Base-by-base conservation (phyloP, 2,113 vertebrate species). In the Cryptotis parvus region DNA sequence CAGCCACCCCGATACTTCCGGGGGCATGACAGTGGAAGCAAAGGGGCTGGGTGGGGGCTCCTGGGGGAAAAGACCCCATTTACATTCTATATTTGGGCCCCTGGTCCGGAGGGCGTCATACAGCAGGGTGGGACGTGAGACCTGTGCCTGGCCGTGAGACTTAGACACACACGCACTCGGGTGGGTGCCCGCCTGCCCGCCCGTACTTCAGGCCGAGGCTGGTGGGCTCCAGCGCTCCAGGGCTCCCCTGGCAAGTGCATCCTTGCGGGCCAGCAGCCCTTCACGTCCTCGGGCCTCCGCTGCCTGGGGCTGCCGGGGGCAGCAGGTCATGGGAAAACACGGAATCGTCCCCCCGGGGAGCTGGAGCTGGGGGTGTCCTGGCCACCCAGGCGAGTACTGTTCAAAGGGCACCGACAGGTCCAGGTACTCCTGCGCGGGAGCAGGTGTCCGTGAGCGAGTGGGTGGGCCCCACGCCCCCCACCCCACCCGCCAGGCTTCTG, bases 381-480 rank as follows among this genome's bases (percentile, higher is more conserved):
- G 95, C 99, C 99, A 0, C 98, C 98, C 0, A n/a, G 99, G 99
- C 0, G 99, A 99, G 96, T 99, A 99, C 97, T 99, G 99, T 97
- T 99, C 99, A 0, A 99, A 99, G 35, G 99, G 98, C 93, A 98
- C 99, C 0, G 99, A 99, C 88, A 99, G 98, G 97, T 99, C 99
- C 97, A 99, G 97, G 97, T 99, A 99, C 93, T 99, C 98, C 98
- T 99, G 97, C 6, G 29, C 43, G 75, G 0, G 9, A 68, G 87
- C n/a, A 65, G 63, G 55, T 58, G 55, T 24, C 24, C n/a, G n/a
- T n/a, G n/a, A n/a, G n/a, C n/a, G n/a, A n/a, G 55, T 49, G 55
- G 16, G 55, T 58, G 4, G 66, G 68, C 18, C 4, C 69, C 20
- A 20, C 18, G 5, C 18, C 26, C 5, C 18, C 22, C 16, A 1